A percentile compares a stretch with the other conserved stretches of the same genome.
These are phyloP conservation scores for Cyclophora albipunctata DNA, from an alignment of 2,888 invertebrate species.

Conservation along the genomic window DNA sequence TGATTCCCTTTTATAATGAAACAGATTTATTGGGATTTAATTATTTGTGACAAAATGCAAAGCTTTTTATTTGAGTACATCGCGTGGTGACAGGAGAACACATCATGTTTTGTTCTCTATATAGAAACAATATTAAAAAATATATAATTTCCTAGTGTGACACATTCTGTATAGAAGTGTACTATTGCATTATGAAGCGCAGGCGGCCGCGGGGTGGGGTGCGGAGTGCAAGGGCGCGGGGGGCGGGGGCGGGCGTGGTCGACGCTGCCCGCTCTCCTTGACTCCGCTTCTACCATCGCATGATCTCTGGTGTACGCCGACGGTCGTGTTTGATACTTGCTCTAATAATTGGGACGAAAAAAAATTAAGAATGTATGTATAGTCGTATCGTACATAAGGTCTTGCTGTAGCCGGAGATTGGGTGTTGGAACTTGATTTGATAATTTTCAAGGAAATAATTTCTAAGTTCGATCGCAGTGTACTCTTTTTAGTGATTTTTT, in stretches of 20 bases:
- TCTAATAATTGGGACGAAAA: neutral
- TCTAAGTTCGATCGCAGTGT: no score
- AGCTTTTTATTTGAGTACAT: no score
- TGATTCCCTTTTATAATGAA: no score
- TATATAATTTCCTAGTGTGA: constrained; percentile 4
- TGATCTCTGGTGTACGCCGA: constrained; percentile 51
- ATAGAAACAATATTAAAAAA: no score
- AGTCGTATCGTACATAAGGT: no score
- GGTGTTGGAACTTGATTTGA: constrained; percentile 6
- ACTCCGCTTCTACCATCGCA: constrained; percentile 73
- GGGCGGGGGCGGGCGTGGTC: constrained; percentile 62
- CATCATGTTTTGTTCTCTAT: no score
- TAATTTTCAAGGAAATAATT: neutral
- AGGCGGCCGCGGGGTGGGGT: constrained; percentile 31
- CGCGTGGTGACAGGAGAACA: no score
- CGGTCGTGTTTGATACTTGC: constrained; percentile 29
- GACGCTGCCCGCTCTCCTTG: constrained; percentile 75
- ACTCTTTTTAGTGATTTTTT: no score
- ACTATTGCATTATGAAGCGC: constrained; percentile 35
- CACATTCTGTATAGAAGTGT: constrained; percentile 1
- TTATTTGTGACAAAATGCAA: no score
- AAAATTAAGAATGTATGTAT: no score
- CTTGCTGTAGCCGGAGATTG: constrained; percentile 3
- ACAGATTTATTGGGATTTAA: no score
- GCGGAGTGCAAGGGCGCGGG: constrained; percentile 27